Evolutionary conservation across 2,113 vertebrate species (phyloP), one percentile per base, ranked within the genome.

Genomic region (Turnix velox): DNA sequence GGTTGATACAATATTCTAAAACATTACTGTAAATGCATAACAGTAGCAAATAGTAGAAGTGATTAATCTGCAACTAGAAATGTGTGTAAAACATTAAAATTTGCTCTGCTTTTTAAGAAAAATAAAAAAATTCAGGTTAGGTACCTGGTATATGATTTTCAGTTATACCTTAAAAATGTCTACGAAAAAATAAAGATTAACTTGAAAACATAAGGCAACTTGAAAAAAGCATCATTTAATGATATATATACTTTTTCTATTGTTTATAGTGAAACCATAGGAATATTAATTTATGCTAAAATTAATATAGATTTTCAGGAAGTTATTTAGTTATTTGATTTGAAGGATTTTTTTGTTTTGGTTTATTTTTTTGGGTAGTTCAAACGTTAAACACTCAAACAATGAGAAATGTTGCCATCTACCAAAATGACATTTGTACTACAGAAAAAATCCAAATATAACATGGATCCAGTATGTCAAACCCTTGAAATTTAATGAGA

Each of bases 21-120:
- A 8, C 81, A 42, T 74, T 92, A 71, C 48, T 72, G 52, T 72
- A 87, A 91, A 65, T 42, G 35, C 4, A 23, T 92, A 74, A 75
- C 25, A 51, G n/a, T 63, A 73, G 18, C n/a, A 94, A 84, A 87
- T 22, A 88, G 30, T 65, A 68, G 71, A 92, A 10, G 30, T 72
- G 23, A 66, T 91, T 88, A n/a, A n/a, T n/a, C n/a, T n/a, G n/a
- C 46, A 84, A 69, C 51, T 86, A 77, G 16, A 88, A 94, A 90
- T 55, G 7, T 71, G 63, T 30, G 72, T 37, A 92, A 90, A 22
- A 65, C 5, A 66, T 72, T 35, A 84, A 67, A 73, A 84, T 68
- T 67, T 23, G 67, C 14, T 62, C 6, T 5, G 7, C 52, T 84
- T 89, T 73, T 72, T 11, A 79, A 54, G 35, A 31, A 54, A n/a